Evolutionary conservation across 2,888 invertebrate genomes (phyloP), one percentile per base, ranked within the genome.

Genomic region (Tolmerus cingulatus): DNA sequence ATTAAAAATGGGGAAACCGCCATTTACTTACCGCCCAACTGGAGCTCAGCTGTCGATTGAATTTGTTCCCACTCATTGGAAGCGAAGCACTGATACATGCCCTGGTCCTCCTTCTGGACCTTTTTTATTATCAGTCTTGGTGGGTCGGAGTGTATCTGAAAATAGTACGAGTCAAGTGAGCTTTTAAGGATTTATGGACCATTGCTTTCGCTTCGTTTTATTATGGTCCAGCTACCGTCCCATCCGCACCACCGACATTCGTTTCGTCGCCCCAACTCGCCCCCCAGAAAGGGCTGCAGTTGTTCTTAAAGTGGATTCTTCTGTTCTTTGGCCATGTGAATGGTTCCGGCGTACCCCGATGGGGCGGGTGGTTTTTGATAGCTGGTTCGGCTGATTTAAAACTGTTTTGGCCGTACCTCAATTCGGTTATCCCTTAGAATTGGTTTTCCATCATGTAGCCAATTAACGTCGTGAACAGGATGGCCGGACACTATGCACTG

Each of bases 31-130:
- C 97, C 96, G 89, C 97, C 97, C 90, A 97, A 94, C 90, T 96
- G 94, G 81, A 97, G 94, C 91, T 97, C 97, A 1, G 97, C 95
- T 0, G 96, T 95, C 12, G 96, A 97, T 91, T 97, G 97, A 19
- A 96, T 95, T 92, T 97, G 96, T 91, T 97, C 97, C 93, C 96
- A 96, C 89, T 96, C 95, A 90, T 97, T 97, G 90, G 95, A 95
- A 7, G 96, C 97, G 90, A 98, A 95, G 92, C 98, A 98, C 91
- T 98, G 98, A 93, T 97, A 98, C 95, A 98, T 96, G 74, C 98
- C 98, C 87, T 96, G 95, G 92, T 98, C 98, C 87, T 96, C 96
- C 90, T 96, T 95, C 89, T 95, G 95, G 82, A 97, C 93, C 88
- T 95, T 95, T 90, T 94, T 95, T 90, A 96, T 94, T 91, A 94